Evolutionary conservation across 2,888 invertebrate species (phyloP).

Genomic region (Noctua pronuba): DNA sequence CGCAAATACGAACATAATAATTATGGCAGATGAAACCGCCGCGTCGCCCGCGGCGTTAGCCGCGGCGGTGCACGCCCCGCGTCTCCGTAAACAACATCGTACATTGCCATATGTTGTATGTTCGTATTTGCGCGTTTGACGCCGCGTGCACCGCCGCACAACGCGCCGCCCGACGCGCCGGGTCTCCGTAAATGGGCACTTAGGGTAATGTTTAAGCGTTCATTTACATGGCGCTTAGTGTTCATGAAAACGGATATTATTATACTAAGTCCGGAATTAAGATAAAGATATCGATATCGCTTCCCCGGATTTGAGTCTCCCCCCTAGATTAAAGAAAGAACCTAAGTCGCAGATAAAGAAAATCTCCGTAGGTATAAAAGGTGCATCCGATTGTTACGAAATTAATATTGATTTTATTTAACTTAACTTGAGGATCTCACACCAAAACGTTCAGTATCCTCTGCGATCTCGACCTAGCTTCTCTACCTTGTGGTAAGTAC

Average conservation of each 20-base stretch:
- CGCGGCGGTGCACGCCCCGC: no score
- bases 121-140: no score
- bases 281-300: conserved; percentile 10
- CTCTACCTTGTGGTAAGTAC: conserved; percentile 76
- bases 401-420: conserved; percentile 57
- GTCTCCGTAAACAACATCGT: no score
- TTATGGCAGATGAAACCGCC: no score
- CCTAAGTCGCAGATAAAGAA: not conserved
- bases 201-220: not conserved
- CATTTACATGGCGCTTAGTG: not conserved
- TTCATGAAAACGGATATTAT: not conserved
- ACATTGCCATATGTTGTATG: no score
- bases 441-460: conserved; percentile 76
- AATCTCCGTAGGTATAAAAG: not conserved
- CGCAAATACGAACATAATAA: no score
- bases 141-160: no score
- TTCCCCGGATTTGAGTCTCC: not conserved
- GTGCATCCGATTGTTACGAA: not conserved
- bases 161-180: no score
- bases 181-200: no score
- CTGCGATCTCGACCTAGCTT: conserved; percentile 74
- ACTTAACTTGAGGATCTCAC: conserved; percentile 76
- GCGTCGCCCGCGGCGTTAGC: no score
- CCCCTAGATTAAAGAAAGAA: not conserved
- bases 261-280: conserved; percentile 14